Percentiles rank a stretch among this genome's conserved stretches.
Conservation (phyloP, 2,113 vertebrate genomes). For the Cricetomys ansorgei region DNA sequence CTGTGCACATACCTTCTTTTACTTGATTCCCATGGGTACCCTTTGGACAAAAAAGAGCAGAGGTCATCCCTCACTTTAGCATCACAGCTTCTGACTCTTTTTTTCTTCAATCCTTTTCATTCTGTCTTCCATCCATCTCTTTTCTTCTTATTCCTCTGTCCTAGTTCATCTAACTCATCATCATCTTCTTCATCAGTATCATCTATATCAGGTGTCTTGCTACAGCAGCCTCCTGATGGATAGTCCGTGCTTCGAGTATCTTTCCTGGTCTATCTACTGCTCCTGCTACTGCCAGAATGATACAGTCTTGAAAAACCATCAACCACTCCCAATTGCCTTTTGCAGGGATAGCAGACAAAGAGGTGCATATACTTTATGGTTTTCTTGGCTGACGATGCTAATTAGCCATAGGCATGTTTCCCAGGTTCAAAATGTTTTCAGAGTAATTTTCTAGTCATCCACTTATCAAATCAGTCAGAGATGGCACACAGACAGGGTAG, state of each 20-base stretch:
- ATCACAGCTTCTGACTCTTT: background rate
- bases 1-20: background rate
- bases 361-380: background rate
- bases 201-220: background rate
- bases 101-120: constrained; percentile 9
- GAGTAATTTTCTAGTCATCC: constrained; percentile 24
- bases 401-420: constrained; percentile 2
- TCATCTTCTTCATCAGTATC: background rate
- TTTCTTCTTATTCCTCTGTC: constrained; percentile 14
- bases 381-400: background rate
- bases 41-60: background rate
- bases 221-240: background rate
- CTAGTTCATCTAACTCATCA: background rate
- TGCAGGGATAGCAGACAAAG: background rate
- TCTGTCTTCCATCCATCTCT: constrained; percentile 9
- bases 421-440: constrained; percentile 26
- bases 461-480: background rate
- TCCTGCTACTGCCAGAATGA: constrained; percentile 22
- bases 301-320: background rate
- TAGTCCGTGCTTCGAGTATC: background rate
- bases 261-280: constrained; percentile 22
- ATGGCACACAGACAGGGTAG: background rate
- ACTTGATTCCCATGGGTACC: background rate
- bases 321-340: background rate
- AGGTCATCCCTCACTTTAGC: constrained; percentile 5